Base-by-base conservation (phyloP, 2,113 vertebrate genomes). In the Colossoma macropomum region DNA sequence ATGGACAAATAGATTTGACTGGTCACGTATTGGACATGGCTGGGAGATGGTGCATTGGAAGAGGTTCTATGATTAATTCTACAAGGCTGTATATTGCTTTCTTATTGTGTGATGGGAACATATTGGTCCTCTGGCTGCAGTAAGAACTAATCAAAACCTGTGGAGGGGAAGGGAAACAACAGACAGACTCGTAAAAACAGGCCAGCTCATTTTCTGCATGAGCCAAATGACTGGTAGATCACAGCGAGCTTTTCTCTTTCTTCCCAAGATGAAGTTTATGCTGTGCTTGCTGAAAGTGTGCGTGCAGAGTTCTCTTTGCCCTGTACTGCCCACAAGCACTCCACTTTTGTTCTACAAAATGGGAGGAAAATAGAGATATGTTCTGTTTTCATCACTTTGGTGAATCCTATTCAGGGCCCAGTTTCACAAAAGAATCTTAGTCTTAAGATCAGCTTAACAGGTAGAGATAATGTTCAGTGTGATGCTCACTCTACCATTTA, bases 1-100 rank as follows among this genome's bases (percentile, higher is more conserved):
- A 80, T 82, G 70, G 45, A 82, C 50, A 70, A 63, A 76, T 34
- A 79, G 60, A 82, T 82, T 78, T 84, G 75, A 79, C 80, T 82
- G 75, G 79, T 65, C 79, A 84, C 62, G 69, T 84, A 70, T 69
- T 87, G 69, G 56, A 76, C 41, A 75, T 11, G 69, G 50, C 75
- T 25, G 84, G 11, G 27, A 82, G 60, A 66, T 48, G 56, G 65
- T 52, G 73, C 25, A 25, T 7, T 68, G 48, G 66, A 13, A 32
- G 59, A 34, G 32, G 21, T 32, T 71, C 27, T 41, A 1, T 23
- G 74, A 70, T 83, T 76, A 32, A 70, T 83, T 77, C 71, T n/a
- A 16, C 13, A 3, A 60, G 63, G 16, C 30, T 59, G 80, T 82
- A 45, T 30, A 73, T 77, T 50, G 34, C 25, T 77, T 71, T 27